Conservation (phyloP, 1,140 invertebrate genomes). For the Tachypleus tridentatus region DNA sequence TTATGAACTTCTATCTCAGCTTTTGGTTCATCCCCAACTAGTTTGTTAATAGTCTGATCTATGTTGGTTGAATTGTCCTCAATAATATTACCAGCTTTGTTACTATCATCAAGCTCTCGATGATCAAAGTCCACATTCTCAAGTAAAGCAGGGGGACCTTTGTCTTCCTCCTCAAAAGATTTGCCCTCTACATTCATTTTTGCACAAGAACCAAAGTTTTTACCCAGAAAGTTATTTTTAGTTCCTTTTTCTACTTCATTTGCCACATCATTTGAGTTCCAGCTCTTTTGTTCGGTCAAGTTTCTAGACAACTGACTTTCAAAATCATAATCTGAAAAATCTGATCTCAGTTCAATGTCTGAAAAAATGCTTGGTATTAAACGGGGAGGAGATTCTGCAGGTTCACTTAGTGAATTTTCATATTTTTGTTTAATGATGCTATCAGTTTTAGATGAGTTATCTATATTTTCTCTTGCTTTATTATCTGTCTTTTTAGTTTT, state of each 20-base stretch:
- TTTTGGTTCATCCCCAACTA: neutral
- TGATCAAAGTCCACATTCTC: too few relatives aligned
- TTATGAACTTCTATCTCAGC: slow-evolving; percentile 27
- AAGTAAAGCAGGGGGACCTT: neutral
- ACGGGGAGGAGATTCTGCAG: slow-evolving; percentile 6
- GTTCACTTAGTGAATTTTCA: too few relatives aligned
- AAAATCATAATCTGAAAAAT: slow-evolving; percentile 21
- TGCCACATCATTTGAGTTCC: slow-evolving; percentile 4
- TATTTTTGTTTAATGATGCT: too few relatives aligned
- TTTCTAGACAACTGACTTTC: slow-evolving; percentile 2
- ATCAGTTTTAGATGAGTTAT: neutral
- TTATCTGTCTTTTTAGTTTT: slow-evolving; percentile 6
- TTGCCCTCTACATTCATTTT: neutral
- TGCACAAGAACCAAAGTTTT: too few relatives aligned
- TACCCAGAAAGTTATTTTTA: slow-evolving; percentile 7
- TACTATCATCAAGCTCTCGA: too few relatives aligned
- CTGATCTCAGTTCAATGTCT: slow-evolving; percentile 19
- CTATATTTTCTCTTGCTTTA: neutral
- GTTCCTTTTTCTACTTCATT: slow-evolving; percentile 11
- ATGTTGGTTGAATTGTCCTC: slow-evolving; percentile 11
- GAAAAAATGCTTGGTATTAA: slow-evolving; percentile 13
- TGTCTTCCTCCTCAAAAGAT: slow-evolving; percentile 8
- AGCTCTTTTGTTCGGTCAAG: slow-evolving; percentile 4
- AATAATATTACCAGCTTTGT: too few relatives aligned
- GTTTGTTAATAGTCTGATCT: slow-evolving; percentile 27